Evolutionary conservation across 2,113 vertebrate species (phyloP), one percentile per base, ranked within the genome.

Genomic region (Catharus bicknelli): DNA sequence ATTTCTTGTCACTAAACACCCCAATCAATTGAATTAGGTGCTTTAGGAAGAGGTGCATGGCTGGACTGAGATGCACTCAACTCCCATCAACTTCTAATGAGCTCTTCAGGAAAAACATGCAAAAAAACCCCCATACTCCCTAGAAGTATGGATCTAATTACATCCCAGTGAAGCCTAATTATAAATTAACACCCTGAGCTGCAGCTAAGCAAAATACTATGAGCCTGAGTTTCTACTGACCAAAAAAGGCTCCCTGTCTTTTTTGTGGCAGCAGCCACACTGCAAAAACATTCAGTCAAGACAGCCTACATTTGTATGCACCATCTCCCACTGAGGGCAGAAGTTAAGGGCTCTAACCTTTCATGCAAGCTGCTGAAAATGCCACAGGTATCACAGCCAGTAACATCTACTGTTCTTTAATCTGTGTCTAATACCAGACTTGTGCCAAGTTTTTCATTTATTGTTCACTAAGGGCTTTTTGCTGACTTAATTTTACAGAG

Each of bases 1-100:
- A 66, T 69, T 95, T 95, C 59, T 92, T 79, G 59, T 82, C 78
- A 90, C 55, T 85, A 88, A 92, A 85, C 17, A 67, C 59, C 19
- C 17, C 77, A 61, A 23, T 69, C 84, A 82, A 84, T 43, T 70
- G 43, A 72, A 86, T 67, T 84, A 83, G 54, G 53, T 64, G 48
- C 63, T 63, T 88, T 12, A 64, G 81, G 63, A 93, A 92, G 64
- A 86, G 29, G 42, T 67, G 8, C 32, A 22, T 34, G 61, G 72
- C 27, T 69, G 48, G 48, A 23, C 53, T 1, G 21, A 86, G 91
- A 80, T n/a, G 42, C 70, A 85, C 45, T 87, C 58, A 73, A 54
- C 57, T 86, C 32, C 30, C 64, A 64, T 47, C 36, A 75, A 80
- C 58, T 87, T 80, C 51, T 90, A 92, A 93, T n/a, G 34, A 90